Evolutionary conservation across 2,113 vertebrate species (phyloP).

Genomic region (Cochlearius cochlearius): DNA sequence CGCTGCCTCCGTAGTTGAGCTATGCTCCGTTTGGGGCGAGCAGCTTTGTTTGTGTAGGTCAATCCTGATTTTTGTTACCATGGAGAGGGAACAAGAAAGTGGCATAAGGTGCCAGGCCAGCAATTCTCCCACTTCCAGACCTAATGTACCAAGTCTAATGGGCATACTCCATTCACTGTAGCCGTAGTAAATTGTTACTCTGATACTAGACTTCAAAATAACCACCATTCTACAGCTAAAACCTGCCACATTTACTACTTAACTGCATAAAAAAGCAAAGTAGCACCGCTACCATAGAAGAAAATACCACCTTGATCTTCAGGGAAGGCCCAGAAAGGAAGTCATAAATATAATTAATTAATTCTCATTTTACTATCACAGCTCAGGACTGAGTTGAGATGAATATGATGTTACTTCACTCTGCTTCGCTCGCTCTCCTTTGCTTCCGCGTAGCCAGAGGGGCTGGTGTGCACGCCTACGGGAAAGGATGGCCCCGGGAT

Average conservation of each 20-base stretch:
- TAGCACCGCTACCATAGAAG: background rate
- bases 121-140: background rate
- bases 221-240: background rate
- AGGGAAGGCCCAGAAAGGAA: background rate
- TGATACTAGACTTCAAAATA: background rate
- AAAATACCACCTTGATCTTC: background rate
- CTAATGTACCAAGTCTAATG: conserved; percentile 2
- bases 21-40: background rate
- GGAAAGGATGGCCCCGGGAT: background rate
- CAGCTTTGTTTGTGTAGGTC: conserved; percentile 7
- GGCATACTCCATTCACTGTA: background rate
- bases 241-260: background rate
- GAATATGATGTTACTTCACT: background rate
- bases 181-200: background rate
- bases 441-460: background rate
- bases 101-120: conserved; percentile 4
- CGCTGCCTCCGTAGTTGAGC: background rate
- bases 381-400: background rate
- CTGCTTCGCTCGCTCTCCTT: background rate
- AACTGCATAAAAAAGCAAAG: background rate
- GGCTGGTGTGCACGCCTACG: background rate
- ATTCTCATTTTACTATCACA: background rate
- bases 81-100: background rate
- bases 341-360: background rate
- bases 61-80: background rate